Evolutionary conservation across 2,888 invertebrate species (phyloP), one percentile per base, ranked within the genome.

Genomic region (Serrognathus titanus): DNA sequence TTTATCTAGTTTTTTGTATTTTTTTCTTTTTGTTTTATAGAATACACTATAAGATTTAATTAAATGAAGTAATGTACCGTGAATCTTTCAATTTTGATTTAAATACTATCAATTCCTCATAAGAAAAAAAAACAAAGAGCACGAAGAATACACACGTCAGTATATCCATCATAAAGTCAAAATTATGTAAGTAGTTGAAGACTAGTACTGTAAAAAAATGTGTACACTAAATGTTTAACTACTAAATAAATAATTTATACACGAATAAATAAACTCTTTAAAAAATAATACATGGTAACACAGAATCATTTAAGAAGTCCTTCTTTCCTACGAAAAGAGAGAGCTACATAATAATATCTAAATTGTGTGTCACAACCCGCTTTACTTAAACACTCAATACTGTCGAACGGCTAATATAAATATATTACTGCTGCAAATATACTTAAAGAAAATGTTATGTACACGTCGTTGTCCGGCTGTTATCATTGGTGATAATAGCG

Each of bases 351-450:
- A 48, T 45, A 53, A 55, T 60, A 60, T 60, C 61, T 55, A 63
- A 64, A 64, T 63, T 67, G 60, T 65, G 63, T 66, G 67, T 72
- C 72, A 74, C 73, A 73, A 74, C 74, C 74, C 73, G 73, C 70
- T 70, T 72, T 64, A 66, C 10, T 24, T 62, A 55, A 67, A 67
- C 66, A 64, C 65, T 70, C 67, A 72, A 73, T 74, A 74, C 74
- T 74, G 74, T 63, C 60, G 56, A 71, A 63, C 50, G 53, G 59
- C 58, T 58, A 20, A 55, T 39, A 40, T 43, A 41, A 51, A 61
- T 45, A 61, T 50, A 31, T 55, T 59, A 61, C 57, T 54, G 59
- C 46, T 57, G 53, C 57, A 50, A 48, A 58, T 31, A 24, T 48
- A 59, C 47, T 24, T 43, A 37, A 6, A 31, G 24, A 31, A 31